A percentile compares a stretch with the other conserved stretches of the same genome.
phyloP scores from a whole-genome alignment of 2,888 invertebrate species.

The Sisyra terminalis region DNA sequence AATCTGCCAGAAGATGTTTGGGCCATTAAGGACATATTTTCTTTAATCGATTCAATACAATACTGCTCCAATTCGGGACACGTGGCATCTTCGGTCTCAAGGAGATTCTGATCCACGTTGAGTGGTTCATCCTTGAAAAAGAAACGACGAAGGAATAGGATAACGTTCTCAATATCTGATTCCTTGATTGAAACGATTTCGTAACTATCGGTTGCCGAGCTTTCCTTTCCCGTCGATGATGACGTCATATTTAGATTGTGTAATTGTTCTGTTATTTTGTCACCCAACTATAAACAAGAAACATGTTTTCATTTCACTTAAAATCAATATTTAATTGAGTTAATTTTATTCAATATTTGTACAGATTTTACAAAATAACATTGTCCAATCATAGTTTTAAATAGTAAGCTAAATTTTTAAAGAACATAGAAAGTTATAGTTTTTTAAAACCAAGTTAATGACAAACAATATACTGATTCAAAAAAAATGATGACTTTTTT shows the following conservation, averaged over 20 bases:
- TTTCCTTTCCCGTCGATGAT: not conserved
- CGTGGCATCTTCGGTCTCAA: slow-evolving; percentile 39
- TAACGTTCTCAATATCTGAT: slow-evolving; percentile 30
- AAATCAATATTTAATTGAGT: too few species aligned
- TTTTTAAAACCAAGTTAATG: too few species aligned
- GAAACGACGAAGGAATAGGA: slow-evolving; percentile 36
- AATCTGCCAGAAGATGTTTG: slow-evolving; percentile 38
- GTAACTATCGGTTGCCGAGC: slow-evolving; percentile 20
- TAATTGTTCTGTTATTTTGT: slow-evolving; percentile 7
- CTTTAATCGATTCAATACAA: slow-evolving; percentile 35
- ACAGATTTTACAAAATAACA: too few species aligned
- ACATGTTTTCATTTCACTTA: too few species aligned
- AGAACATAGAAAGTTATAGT: too few species aligned
- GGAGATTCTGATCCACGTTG: slow-evolving; percentile 40
- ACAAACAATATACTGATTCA: too few species aligned
- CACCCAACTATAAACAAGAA: slow-evolving; percentile 6
- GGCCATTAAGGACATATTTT: slow-evolving; percentile 46
- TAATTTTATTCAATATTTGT: too few species aligned
- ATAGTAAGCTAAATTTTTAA: too few species aligned
- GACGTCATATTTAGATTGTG: slow-evolving; percentile 10
- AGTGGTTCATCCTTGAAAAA: slow-evolving; percentile 60
- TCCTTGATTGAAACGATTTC: slow-evolving; percentile 27
- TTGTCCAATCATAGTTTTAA: too few species aligned
- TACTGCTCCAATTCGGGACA: slow-evolving; percentile 39
- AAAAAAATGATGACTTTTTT: too few species aligned